Evolutionary conservation across 1,140 invertebrate species (phyloP).

Genomic region (Pemphigus obesinymphae): DNA sequence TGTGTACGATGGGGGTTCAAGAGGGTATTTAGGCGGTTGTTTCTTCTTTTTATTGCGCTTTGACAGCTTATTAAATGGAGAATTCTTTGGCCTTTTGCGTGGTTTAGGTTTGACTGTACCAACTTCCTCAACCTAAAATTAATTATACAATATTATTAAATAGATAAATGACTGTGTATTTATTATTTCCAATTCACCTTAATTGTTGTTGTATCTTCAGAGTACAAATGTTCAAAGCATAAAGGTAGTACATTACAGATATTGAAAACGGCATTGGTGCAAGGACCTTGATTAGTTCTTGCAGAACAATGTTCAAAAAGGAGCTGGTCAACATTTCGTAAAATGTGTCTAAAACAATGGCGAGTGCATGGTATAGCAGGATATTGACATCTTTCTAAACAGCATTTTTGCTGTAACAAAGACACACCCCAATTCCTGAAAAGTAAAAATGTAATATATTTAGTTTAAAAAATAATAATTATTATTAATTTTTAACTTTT

Average conservation of each 20-base stretch:
- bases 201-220: neutral
- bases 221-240: constrained; percentile 65
- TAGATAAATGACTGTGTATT: neutral
- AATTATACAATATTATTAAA: neutral
- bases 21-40: constrained; percentile 15
- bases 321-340: constrained; percentile 79
- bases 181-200: neutral
- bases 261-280: constrained; percentile 81
- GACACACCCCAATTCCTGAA: constrained; percentile 21
- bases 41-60: constrained; percentile 68
- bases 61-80: constrained; percentile 61
- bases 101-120: constrained; percentile 54
- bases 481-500: too few species aligned
- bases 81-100: constrained; percentile 69
- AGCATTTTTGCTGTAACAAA: constrained; percentile 37
- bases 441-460: neutral
- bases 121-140: constrained; percentile 10
- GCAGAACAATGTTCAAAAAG: constrained; percentile 86
- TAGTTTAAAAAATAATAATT: neutral
- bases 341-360: constrained; percentile 80
- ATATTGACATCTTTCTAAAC: constrained; percentile 44
- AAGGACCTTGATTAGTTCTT: constrained; percentile 81
- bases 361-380: constrained; percentile 72
- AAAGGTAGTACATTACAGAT: constrained; percentile 76
- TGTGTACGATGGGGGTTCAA: constrained; percentile 14